Evolutionary conservation across 92 coral and sea anemone species (phyloP), one percentile per base, ranked within the genome.

Genomic region (Zoanthus sociatus): DNA sequence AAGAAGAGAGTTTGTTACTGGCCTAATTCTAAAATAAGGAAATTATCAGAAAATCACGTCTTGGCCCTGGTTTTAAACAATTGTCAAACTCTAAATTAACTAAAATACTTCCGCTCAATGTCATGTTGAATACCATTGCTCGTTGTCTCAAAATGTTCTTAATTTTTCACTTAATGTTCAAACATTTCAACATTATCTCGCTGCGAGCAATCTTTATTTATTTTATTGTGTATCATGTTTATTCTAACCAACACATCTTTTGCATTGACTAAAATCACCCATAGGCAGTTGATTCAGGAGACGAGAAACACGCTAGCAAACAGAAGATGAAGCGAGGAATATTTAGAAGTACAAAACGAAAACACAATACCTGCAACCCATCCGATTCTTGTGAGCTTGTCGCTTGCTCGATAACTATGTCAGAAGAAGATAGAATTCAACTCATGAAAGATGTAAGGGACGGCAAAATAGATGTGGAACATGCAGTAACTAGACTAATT

Each of bases 381-480:
- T 94, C 96, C 14, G 70, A 47, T 6, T 92, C 91, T 56, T 97
- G 97, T 3, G 99, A 93, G 71, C 83, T 95, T 32, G 87, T 93
- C 42, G 98, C 97, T 33, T 91, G 93, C 76, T 94, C 93, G 77
- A 95, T 93, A 90, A 92, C 92, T 3, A 90, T 97, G 93, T 86
- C 96, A 47, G 99, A 97, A 82, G 93, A 91, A 51, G 97, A 95
- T 31, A 87, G 99, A 78, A 97, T 95, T 67, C 92, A 91, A 77
- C 89, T 97, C 51, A 95, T 97, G 99, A 93, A 88, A 48, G 70
- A 81, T 45, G 96, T 97, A 5, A 92, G 94, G 77, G 91, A 78
- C 64, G 91, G 93, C 61, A 93, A 93, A 33, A 88, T 97, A 55
- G 88, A 92, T 18, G 88, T 91, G 32, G 96, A 95, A 66, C 90